Evolutionary conservation across 2,797 vertebrate genomes (phyloP), one percentile per base, ranked within the genome.

Genomic region (Garrulus glandarius): DNA sequence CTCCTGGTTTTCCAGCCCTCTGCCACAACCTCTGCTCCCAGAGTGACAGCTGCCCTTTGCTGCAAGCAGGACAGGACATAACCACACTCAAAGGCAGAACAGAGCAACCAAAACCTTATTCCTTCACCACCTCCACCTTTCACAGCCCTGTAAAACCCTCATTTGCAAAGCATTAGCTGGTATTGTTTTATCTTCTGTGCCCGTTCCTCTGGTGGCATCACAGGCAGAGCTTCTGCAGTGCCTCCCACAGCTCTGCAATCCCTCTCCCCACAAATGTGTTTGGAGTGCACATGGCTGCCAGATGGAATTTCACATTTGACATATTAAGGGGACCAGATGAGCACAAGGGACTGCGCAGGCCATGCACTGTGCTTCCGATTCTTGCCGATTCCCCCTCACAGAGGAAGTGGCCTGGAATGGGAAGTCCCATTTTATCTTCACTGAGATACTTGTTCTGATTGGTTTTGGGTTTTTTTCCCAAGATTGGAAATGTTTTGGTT

Each of bases 241-340:
- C 91, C 91, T 95, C 94, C 94, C 81, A 53, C 80, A 79, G 95
- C 87, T 90, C 32, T 76, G 89, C 86, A 46, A 49, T 84, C 87
- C 67, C 95, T 81, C 55, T 92, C 70, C 91, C 76, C 87, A 49
- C 30, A 64, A 90, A 84, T 24, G 61, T 76, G 64, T 27, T 92
- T 67, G 11, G 12, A 71, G 81, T 56, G 82, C 79, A 52, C 92
- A 32, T 20, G 69, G 95, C 59, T 81, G 78, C 75, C 96, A 96
- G 95, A 96, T 96, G 95, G 95, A 91, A 91, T 41, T 50, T 27
- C 80, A 59, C 87, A n/a, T n/a, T n/a, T n/a, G n/a, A n/a, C n/a
- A n/a, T n/a, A n/a, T n/a, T n/a, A n/a, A n/a, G n/a, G 89, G 76
- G 83, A 74, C 79, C 95, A 96, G 96, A 93, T 94, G 91, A 96